Base-by-base conservation (phyloP, 2,888 invertebrate genomes). In the Alloscopus bannaensis region DNA sequence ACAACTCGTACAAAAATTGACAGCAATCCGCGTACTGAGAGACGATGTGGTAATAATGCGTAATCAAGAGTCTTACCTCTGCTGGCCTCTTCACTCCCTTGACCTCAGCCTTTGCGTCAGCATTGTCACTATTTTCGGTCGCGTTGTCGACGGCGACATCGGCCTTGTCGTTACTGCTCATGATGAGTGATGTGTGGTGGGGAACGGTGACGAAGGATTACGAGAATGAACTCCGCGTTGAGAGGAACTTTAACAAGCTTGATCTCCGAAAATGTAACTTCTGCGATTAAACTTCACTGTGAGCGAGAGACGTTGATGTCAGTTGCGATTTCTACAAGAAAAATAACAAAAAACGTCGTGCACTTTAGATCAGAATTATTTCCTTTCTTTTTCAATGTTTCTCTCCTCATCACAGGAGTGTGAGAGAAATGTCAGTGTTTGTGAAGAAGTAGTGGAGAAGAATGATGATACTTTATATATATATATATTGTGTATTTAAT, bases 61-160 rank as follows among this genome's bases (percentile, higher is more conserved):
- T 26, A 36, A 47, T 47, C 11, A 16, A 52, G 3, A 31, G 88
- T 92, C 94, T 93, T 90, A 94, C 94, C 92, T 94, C 94, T 88
- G 94, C 94, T 90, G 94, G 92, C 91, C 95, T 92, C 91, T 95
- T 95, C 88, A 93, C 93, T 90, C 94, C 94, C 91, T 94, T 94
- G 88, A 94, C 91, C 88, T 94, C 94, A 90, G 93, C 93, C 91
- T 94, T 94, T 76, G 93, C 91, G 88, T 94, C 94, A 88, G 91
- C 91, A 90, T 94, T 94, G 88, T 94, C 94, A 87, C 88, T 88
- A 89, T 90, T 91, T 88, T 93, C 94, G 88, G 92, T 91, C 59
- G 85, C 86, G 92, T 94, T 94, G 90, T 94, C 94, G 86, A 94
- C 93, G 87, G 93, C 94, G 90, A 94, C 94, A 91, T 94, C 94